Conservation (phyloP, 2,888 invertebrate species). For the Invenusta paracnida region DNA sequence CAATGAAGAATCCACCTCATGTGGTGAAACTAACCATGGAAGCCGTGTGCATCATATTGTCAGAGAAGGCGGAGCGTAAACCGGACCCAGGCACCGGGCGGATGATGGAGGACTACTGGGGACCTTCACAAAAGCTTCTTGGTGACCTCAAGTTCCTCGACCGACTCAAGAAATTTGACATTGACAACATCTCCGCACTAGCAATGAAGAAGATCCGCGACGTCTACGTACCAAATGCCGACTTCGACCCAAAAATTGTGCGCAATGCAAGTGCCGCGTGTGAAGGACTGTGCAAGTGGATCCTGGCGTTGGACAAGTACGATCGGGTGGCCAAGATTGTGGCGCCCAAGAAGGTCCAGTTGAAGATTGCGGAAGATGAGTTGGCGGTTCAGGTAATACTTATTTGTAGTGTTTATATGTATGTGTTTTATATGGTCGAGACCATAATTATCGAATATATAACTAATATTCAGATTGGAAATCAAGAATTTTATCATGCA, state of each 20-base stretch:
- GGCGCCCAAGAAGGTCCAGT: slow-evolving; percentile 83
- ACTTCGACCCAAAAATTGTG: slow-evolving; percentile 81
- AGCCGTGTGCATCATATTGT: slow-evolving; percentile 85
- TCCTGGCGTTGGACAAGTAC: slow-evolving; percentile 91
- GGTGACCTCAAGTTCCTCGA: slow-evolving; percentile 92
- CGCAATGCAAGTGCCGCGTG: slow-evolving; percentile 66
- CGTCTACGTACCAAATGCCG: slow-evolving; percentile 75
- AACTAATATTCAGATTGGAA: no score
- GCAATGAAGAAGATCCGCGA: slow-evolving; percentile 85
- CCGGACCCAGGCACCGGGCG: slow-evolving; percentile 79
- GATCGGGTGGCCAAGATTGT: slow-evolving; percentile 77
- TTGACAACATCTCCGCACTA: slow-evolving; percentile 78
- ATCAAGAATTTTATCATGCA: no score
- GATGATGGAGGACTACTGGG: slow-evolving; percentile 85
- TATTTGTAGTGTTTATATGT: no score
- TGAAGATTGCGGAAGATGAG: slow-evolving; percentile 81
- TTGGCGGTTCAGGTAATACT: slow-evolving; percentile 64
- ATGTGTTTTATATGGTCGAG: no score
- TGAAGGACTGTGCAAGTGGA: slow-evolving; percentile 76
- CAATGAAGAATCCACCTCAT: slow-evolving; percentile 92
- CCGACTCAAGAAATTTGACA: slow-evolving; percentile 81
- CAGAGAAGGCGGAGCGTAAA: slow-evolving; percentile 80
- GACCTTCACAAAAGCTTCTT: slow-evolving; percentile 74
- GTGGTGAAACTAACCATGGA: slow-evolving; percentile 87
- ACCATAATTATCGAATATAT: no score